Conservation (phyloP, 2,113 vertebrate species). For the Galemys pyrenaicus region DNA sequence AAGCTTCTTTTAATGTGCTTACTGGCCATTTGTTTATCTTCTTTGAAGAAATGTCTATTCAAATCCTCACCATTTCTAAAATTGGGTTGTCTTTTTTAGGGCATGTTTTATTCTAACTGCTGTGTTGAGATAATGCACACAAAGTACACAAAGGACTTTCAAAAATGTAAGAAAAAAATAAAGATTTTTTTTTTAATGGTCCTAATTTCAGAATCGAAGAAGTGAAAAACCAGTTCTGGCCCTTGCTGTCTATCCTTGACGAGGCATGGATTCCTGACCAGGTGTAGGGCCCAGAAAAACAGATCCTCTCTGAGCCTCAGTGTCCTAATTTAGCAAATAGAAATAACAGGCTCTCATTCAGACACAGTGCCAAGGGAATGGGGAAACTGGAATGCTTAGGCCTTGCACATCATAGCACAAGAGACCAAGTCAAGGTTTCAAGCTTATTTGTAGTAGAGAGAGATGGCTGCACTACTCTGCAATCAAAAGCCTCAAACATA, state of each 20-base stretch:
- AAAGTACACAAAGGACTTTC: neutral
- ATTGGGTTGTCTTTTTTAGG: neutral
- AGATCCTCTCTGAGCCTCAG: neutral
- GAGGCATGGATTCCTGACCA: neutral
- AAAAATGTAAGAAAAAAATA: neutral
- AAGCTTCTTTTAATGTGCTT: slow-evolving; percentile 43
- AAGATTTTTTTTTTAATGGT: neutral
- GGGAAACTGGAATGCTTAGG: neutral
- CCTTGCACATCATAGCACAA: neutral
- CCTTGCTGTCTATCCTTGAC: neutral
- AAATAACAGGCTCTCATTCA: neutral
- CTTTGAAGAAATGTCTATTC: slow-evolving; percentile 12
- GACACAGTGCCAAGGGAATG: neutral
- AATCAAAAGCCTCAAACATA: neutral
- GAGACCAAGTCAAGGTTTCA: neutral
- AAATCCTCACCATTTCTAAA: slow-evolving; percentile 15
- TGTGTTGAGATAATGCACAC: neutral
- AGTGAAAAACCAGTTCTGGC: neutral
- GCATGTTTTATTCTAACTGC: neutral
- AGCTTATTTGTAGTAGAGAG: neutral
- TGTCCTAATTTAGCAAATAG: neutral
- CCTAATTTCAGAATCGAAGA: neutral
- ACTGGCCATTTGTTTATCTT: neutral
- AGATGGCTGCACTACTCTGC: neutral
- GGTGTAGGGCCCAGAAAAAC: neutral